Evolutionary conservation across 2,113 vertebrate species (phyloP), one percentile per base, ranked within the genome.

Genomic region (Notothenia coriiceps): DNA sequence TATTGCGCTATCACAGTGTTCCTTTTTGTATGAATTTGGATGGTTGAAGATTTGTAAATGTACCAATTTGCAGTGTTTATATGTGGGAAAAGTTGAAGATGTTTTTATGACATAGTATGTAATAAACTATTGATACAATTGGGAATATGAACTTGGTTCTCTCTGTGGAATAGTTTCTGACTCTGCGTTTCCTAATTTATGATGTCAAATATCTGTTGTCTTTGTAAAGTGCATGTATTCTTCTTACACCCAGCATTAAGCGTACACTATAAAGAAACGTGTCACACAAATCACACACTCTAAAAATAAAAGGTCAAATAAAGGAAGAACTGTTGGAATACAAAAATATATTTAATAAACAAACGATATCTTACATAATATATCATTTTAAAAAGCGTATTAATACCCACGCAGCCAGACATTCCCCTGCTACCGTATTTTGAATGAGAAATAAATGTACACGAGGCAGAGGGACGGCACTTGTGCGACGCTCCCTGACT

Each of bases 51-150:
- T 93, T 93, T 93, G 88, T 93, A 93, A 92, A 92, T 91, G 93
- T 93, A 88, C 81, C 89, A 86, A 86, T 89, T 94, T 93, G 93
- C 86, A 25, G 93, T 94, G 93, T 94, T 94, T 93, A 84, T 93
- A 94, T 88, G 92, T 94, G 90, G 50, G 33, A 13, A 75, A 79
- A 62, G 63, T 81, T 91, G 47, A 77, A 86, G 49, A 86, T 88
- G 92, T 91, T 94, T 94, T 92, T 92, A 92, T 88, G 89, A 90
- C 69, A 83, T 85, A 77, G 90, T 91, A 83, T 92, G 85, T 90
- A 94, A 93, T 94, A 94, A 94, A 93, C 79, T 82, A 70, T 91
- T 91, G 70, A 90, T 87, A 91, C 78, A 63, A 88, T 82, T 85
- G 61, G 70, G 74, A 65, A 70, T 60, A 51, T 54, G 0, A 33